Evolutionary conservation across 2,888 invertebrate species (phyloP), one percentile per base, ranked within the genome.

Genomic region (Drosophila neotestacea): DNA sequence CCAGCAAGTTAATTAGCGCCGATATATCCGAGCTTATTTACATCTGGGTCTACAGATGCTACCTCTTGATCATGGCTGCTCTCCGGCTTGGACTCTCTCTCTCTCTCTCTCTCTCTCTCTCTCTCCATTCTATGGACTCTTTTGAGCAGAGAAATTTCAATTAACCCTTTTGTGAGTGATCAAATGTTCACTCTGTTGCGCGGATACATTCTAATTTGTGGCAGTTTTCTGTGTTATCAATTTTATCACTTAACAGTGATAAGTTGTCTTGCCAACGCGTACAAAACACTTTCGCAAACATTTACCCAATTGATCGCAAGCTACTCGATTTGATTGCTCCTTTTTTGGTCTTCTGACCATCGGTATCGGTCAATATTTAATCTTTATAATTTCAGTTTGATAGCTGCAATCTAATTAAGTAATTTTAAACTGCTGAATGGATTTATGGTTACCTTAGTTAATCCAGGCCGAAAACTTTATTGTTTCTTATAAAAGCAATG

Each of bases 1-100:
- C 85, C 50, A 46, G 73, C 69, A 50, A 70, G 50, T 65, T 67
- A 84, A 84, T 84, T 84, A 88, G 83, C 83, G 88, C 62, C 22
- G 22, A 61, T 67, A 42, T 41, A 55, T 46, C 41, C 52, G 64
- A 61, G 61, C 75, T 86, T 77, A 79, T 83, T 82, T 77, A 66
- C 82, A 70, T 69, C 67, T 77, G 65, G 34, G 36, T 62, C 38
- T 42, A 44, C 22, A 13, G 42, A 52, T 72, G 41, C 50, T 39
- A 22, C 22, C 16, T 16, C 13, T 32, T 32, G 42, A 34, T 42
- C 48, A 38, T 10, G 36, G 34, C 10, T 2, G 16, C 28, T 11
- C 34, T 48, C n/a, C 39, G 22, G 11, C 6, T 28, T 22, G 1
- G 11, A 27, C 36, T 27, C 44, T 44, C 27, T n/a, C 10, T 9